These are phyloP conservation scores for Hemibates koningsi DNA, from an alignment of 2,113 vertebrate genomes.

Conservation along the genomic window DNA sequence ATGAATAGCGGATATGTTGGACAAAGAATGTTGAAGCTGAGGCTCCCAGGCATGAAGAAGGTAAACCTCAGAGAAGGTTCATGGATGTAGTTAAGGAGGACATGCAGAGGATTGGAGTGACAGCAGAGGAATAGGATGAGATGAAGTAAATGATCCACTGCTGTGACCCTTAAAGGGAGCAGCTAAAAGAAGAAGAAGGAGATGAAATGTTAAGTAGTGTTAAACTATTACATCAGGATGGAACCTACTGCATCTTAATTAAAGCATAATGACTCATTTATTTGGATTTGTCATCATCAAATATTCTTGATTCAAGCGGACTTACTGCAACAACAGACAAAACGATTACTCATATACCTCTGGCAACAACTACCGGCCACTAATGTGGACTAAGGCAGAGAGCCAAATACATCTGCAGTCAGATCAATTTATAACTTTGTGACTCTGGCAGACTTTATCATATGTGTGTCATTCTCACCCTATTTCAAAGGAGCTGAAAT, in stretches of 20 bases:
- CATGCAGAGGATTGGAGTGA: background rate
- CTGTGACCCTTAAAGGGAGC: background rate
- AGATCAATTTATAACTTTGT: constrained; percentile 1
- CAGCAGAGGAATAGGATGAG: background rate
- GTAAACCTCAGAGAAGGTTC: background rate
- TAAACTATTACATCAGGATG: background rate
- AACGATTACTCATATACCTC: background rate
- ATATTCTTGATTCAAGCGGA: background rate
- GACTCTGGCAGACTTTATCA: background rate
- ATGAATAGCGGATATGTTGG: background rate
- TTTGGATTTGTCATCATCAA: background rate
- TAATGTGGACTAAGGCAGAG: background rate
- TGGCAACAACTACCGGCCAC: background rate
- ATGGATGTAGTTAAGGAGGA: background rate
- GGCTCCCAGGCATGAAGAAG: background rate
- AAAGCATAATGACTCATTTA: background rate
- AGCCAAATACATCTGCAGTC: background rate
- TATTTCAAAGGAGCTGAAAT: background rate
- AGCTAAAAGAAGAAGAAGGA: background rate
- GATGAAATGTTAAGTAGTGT: background rate
- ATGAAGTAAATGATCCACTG: background rate
- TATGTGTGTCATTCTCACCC: background rate
- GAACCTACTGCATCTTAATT: background rate
- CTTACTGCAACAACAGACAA: background rate
- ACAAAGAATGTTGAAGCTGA: background rate